Conservation (phyloP, 2,888 invertebrate species). For the Holacanthella duospinosa region DNA sequence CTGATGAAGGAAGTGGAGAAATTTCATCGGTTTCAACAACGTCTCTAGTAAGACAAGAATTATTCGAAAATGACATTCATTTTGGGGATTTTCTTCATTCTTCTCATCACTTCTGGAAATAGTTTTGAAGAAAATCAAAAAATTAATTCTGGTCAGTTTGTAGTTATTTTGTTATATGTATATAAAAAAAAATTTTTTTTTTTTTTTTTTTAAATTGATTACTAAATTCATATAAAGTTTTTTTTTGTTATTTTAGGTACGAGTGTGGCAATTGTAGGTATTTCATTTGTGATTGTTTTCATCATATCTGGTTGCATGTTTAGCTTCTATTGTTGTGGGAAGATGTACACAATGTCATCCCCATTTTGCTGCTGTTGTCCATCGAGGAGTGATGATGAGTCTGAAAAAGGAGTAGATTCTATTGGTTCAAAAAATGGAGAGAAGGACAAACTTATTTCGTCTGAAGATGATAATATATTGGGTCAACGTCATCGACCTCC, state of each 20-base stretch:
- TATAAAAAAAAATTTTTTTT: no score
- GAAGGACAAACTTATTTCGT: not conserved
- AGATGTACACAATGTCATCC: not conserved
- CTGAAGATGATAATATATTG: not conserved
- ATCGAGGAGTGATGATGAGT: not conserved
- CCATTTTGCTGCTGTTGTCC: not conserved
- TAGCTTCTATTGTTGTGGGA: not conserved
- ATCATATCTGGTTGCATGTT: not conserved
- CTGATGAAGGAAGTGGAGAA: no score
- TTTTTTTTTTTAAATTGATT: not conserved
- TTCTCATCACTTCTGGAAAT: no score
- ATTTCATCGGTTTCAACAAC: no score
- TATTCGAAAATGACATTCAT: no score
- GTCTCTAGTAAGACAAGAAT: no score
- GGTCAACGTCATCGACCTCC: not conserved
- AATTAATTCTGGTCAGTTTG: no score
- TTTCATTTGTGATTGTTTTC: not conserved
- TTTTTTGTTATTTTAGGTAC: not conserved
- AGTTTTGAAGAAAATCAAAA: no score
- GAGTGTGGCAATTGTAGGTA: not conserved
- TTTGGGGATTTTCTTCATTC: no score
- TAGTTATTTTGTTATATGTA: no score
- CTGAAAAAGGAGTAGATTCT: not conserved
- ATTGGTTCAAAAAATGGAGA: no score
- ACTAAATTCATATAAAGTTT: not conserved